phyloP scores from a whole-genome alignment of 2,113 vertebrate species.

The Zosterops lateralis region DNA sequence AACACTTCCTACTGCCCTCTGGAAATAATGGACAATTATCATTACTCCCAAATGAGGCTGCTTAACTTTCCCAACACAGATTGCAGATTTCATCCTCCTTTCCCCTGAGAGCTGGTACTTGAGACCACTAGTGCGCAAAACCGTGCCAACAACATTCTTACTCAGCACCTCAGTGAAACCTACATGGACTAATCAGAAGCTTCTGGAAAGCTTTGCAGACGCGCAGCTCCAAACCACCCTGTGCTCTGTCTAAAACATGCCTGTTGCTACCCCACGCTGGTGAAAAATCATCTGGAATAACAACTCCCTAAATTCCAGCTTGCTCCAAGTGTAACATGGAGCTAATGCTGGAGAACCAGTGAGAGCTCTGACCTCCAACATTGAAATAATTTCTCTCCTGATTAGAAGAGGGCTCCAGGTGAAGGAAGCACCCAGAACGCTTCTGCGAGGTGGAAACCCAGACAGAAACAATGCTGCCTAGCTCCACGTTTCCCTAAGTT shows the following conservation, averaged over 20 bases:
- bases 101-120: neutral
- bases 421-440: neutral
- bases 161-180: neutral
- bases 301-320: neutral
- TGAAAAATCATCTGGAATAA: neutral
- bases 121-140: neutral
- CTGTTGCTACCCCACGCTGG: accelerated
- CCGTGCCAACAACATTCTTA: neutral
- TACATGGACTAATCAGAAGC: neutral
- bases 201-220: neutral
- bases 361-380: neutral
- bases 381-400: neutral
- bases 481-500: neutral
- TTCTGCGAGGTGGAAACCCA: neutral
- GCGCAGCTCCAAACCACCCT: neutral
- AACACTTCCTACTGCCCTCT: neutral
- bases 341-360: neutral
- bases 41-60: neutral
- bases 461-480: neutral
- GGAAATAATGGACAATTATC: neutral
- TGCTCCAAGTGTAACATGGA: neutral
- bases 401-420: neutral
- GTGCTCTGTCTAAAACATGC: neutral
- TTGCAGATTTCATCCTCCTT: neutral
- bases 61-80: neutral